Conservation (phyloP, 2,888 invertebrate species). For the Cephonodes hylas region DNA sequence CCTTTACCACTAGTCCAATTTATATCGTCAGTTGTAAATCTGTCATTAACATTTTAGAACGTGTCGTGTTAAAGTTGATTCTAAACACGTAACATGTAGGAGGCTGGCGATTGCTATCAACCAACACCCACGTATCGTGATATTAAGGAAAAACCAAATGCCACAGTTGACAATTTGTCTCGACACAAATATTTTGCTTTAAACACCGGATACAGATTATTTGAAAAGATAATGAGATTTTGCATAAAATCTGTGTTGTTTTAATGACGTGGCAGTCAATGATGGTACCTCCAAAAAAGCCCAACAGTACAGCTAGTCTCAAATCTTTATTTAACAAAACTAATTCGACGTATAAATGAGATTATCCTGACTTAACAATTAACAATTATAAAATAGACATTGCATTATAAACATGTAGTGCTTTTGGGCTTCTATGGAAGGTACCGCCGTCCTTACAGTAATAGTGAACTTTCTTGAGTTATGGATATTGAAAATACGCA, state of each 20-base stretch:
- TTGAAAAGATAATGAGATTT: background rate
- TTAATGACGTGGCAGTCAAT: too few relatives aligned
- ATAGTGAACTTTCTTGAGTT: too few relatives aligned
- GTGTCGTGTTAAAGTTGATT: background rate
- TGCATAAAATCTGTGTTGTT: background rate
- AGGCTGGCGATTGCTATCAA: slow-evolving; percentile 11
- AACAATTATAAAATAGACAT: too few relatives aligned
- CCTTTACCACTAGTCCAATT: background rate
- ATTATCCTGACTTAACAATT: too few relatives aligned
- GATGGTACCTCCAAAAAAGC: too few relatives aligned
- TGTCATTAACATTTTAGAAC: background rate
- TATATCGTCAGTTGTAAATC: background rate
- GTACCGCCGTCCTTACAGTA: too few relatives aligned
- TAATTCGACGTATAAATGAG: too few relatives aligned
- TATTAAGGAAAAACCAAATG: slow-evolving; percentile 13
- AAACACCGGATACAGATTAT: slow-evolving; percentile 2
- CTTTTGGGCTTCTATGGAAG: too few relatives aligned
- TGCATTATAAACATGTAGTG: too few relatives aligned
- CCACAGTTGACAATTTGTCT: slow-evolving; percentile 5
- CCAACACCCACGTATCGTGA: slow-evolving; percentile 6
- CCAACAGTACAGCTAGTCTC: too few relatives aligned
- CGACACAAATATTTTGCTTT: background rate
- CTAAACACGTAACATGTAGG: slow-evolving; percentile 11
- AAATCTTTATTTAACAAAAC: too few relatives aligned
- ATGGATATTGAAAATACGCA: too few relatives aligned